Base-by-base conservation (phyloP, 2,113 vertebrate species). In the Podiceps cristatus region DNA sequence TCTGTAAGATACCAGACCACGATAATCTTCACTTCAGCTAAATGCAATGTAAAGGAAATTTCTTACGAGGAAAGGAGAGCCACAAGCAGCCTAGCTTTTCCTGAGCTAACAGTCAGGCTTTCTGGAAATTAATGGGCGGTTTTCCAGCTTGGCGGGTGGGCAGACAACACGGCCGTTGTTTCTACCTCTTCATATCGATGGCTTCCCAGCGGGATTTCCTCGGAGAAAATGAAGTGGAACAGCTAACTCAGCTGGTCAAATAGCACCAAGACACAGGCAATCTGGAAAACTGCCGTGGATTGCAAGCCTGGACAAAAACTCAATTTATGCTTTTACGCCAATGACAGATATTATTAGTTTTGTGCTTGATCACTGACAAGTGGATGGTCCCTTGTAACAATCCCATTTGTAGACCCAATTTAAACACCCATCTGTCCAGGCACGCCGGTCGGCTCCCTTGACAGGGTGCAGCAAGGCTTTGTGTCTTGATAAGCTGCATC, bases 321-420 rank as follows among this genome's bases (percentile, higher is more conserved):
- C 83, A 27, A 0, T 23, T 56, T 74, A 35, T 83, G 49, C 10
- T 47, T n/a, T 31, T 56, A 0, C 8, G 25, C 33, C 53, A 67
- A 2, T 2, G 1, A 50, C 9, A 40, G 68, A 1, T 35, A 40
- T 11, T 1, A 1, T 11, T 2, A 18, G 18, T 2, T 67, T 33
- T 58, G 47, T 64, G 52, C 44, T 56, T 29, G 52, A 52, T 18
- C 59, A 16, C 52, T 23, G 71, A 12, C 3, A 31, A 19, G 3
- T 0, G 2, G 40, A 66, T 12, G 33, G 11, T 18, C 12, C 24
- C 42, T 44, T 28, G n/a, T 35, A 68, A 22, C 35, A 37, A 6
- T 58, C 24, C 18, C 5, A 0, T 37, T 40, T 28, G 17, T 3
- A 64, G 67, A 40, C 40, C 19, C 2, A 1, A 16, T 33, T 78